Percentiles rank a stretch among this genome's conserved stretches.
phyloP scores from a whole-genome alignment of 2,113 vertebrate genomes.

The Austrofundulus limnaeus region DNA sequence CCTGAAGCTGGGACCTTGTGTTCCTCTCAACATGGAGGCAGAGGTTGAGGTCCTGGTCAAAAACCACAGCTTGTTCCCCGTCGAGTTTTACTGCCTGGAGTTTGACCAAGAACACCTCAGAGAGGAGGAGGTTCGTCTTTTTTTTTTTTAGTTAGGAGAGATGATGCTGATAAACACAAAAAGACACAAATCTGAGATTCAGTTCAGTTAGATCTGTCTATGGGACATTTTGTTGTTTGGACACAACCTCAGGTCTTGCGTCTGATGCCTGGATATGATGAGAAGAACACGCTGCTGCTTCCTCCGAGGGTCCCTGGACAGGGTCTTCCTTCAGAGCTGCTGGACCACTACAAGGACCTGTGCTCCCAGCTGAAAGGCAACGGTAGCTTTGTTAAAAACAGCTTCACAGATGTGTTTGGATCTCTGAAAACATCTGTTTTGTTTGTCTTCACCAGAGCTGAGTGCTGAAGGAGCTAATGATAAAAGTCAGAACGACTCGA shows the following conservation, averaged over 20 bases:
- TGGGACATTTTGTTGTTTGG: not conserved
- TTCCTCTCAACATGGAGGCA: conserved; percentile 70
- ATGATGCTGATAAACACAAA: not conserved
- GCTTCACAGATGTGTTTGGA: conserved; percentile 2
- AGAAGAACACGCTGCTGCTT: conserved; percentile 79
- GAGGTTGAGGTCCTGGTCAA: conserved; percentile 80
- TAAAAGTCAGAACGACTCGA: conserved; percentile 36
- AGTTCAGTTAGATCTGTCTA: not conserved
- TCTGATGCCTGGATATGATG: conserved; percentile 78
- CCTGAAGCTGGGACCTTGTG: conserved; percentile 81
- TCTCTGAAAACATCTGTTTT: not conserved
- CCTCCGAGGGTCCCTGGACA: conserved; percentile 83
- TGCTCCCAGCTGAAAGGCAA: conserved; percentile 60
- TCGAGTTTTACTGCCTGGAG: conserved; percentile 91
- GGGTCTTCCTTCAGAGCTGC: conserved; percentile 83
- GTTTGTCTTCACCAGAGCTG: conserved; percentile 36
- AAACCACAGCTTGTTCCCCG: conserved; percentile 87
- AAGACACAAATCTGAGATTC: not conserved
- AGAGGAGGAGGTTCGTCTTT: conserved; percentile 84
- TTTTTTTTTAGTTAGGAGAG: not conserved
- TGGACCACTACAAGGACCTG: conserved; percentile 79
- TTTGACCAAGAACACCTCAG: conserved; percentile 85
- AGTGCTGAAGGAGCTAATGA: conserved; percentile 8
- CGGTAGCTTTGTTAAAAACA: conserved; percentile 39
- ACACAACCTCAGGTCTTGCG: conserved; percentile 79